phyloP scores from a whole-genome alignment of 2,113 vertebrate species.

The Apaloderma vittatum region DNA sequence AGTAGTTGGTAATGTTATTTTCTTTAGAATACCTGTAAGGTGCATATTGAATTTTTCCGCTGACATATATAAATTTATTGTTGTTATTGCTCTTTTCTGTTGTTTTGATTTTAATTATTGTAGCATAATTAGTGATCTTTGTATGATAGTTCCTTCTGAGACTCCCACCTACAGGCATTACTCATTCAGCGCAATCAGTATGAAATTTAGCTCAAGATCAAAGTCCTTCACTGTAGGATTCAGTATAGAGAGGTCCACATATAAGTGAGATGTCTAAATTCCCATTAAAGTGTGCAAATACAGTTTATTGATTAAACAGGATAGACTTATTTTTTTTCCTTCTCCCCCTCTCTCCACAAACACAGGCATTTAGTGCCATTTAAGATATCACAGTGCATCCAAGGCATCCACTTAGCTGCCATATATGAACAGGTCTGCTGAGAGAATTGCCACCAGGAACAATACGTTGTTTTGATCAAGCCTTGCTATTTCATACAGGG shows the following conservation, averaged over 20 bases:
- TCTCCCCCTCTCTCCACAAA: accelerated
- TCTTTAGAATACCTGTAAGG: not conserved
- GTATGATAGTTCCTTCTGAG: not conserved
- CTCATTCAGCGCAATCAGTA: not conserved
- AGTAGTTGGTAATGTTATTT: not conserved
- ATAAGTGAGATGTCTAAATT: not conserved
- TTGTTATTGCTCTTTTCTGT: not conserved
- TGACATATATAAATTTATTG: not conserved
- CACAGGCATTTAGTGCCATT: not conserved
- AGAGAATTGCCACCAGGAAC: not conserved
- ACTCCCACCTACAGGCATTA: not conserved
- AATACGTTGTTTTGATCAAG: not conserved
- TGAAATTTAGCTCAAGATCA: not conserved
- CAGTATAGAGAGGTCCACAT: not conserved
- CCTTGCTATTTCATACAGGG: not conserved
- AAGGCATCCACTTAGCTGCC: not conserved
- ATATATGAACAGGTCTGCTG: not conserved
- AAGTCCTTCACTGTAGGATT: not conserved
- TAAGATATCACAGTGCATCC: not conserved
- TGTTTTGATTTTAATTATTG: not conserved
- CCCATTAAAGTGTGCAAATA: not conserved
- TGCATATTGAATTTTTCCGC: not conserved
- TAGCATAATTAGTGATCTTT: not conserved
- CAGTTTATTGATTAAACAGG: not conserved
- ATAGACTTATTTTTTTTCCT: accelerated